A percentile compares a stretch with the other conserved stretches of the same genome.
These are phyloP conservation scores for Danionella cerebrum DNA, from an alignment of 2,113 vertebrate species.

Conservation along the genomic window DNA sequence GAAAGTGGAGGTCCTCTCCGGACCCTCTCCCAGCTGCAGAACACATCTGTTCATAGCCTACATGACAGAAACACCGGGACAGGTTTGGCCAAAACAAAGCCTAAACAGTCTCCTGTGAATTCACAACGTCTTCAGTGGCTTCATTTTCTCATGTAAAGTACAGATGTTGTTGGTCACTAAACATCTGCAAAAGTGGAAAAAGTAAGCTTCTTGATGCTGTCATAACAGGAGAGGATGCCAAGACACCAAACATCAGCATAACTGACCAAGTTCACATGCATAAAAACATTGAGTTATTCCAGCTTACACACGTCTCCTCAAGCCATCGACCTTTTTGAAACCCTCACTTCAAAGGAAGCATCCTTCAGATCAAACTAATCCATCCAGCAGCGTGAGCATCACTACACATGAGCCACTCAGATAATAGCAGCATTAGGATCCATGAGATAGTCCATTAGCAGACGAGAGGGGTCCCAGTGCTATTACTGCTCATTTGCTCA, in stretches of 20 bases:
- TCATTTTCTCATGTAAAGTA: not conserved
- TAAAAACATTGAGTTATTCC: not conserved
- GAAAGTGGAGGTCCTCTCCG: too few relatives aligned
- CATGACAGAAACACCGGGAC: conserved; percentile 16
- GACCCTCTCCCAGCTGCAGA: conserved; percentile 25
- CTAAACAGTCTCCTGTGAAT: not conserved
- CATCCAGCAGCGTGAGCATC: conserved; percentile 22
- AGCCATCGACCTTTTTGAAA: not conserved
- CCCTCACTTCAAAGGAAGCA: not conserved
- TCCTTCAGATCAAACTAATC: not conserved
- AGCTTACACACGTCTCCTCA: not conserved
- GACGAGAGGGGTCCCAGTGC: conserved; percentile 12
- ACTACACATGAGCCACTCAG: conserved; percentile 27
- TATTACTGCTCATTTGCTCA: conserved; percentile 16
- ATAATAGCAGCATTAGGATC: conserved; percentile 36
- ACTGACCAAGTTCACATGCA: not conserved
- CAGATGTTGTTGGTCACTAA: conserved; percentile 19
- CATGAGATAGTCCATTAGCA: conserved; percentile 26
- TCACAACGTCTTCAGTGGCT: not conserved
- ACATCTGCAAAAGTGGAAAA: not conserved
- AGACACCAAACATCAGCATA: not conserved
- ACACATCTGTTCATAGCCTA: conserved; percentile 14
- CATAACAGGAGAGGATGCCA: conserved; percentile 1
- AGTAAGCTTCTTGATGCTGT: not conserved
- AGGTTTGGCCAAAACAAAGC: not conserved